phyloP scores from a whole-genome alignment of 2,113 vertebrate species.

The Etheostoma spectabile region DNA sequence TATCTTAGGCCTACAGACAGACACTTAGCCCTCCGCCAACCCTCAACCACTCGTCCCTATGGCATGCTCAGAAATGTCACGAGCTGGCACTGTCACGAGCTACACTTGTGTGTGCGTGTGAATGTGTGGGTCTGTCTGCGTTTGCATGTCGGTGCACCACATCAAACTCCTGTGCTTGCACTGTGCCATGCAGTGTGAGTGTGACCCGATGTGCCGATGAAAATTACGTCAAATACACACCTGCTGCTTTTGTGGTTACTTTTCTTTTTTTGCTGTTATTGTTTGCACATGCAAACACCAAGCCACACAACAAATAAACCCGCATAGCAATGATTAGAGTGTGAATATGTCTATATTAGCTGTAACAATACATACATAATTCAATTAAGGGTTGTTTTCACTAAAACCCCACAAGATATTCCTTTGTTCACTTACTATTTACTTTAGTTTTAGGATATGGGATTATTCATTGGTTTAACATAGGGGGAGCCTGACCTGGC shows the following conservation, averaged over 20 bases:
- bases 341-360: background rate
- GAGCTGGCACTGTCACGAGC: conserved; percentile 58
- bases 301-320: background rate
- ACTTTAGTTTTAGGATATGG: too few relatives aligned
- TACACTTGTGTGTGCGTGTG: conserved; percentile 2
- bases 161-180: conserved; percentile 25
- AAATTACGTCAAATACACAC: conserved; percentile 33
- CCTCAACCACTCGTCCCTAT: conserved; percentile 75
- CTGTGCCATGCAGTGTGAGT: background rate
- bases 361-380: background rate
- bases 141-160: conserved; percentile 38
- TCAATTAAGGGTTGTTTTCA: background rate
- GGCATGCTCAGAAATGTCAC: conserved; percentile 81
- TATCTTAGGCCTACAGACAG: conserved; percentile 80
- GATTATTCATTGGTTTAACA: too few relatives aligned
- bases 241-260: conserved; percentile 19
- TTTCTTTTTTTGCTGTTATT: background rate
- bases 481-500: background rate
- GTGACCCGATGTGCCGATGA: conserved; percentile 8
- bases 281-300: background rate
- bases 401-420: background rate
- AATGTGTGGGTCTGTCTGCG: background rate
- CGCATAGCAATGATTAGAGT: background rate
- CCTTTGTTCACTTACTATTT: background rate
- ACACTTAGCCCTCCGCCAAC: conserved; percentile 76